Evolutionary conservation across 2,888 invertebrate species (phyloP).

Genomic region (Zhengitettix transpicula): DNA sequence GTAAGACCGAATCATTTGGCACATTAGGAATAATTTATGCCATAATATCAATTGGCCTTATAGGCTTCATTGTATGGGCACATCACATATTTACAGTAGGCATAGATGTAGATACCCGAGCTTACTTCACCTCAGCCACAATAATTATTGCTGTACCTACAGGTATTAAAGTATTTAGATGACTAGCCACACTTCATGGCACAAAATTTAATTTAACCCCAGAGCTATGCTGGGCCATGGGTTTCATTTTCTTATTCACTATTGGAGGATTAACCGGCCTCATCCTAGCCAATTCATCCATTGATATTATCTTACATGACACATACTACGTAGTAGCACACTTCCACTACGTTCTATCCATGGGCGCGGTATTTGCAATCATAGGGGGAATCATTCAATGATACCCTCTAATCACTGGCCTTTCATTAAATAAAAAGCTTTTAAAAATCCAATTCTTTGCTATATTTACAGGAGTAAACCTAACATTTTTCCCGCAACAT

Average conservation of each 20-base stretch:
- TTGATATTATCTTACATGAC: too few species aligned
- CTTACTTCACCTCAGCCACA: background rate
- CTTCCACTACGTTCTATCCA: conserved; percentile 33
- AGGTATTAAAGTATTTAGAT: background rate
- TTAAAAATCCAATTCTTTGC: background rate
- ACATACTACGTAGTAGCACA: conserved; percentile 35
- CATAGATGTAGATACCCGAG: background rate
- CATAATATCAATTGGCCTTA: conserved; percentile 62
- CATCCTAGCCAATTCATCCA: background rate
- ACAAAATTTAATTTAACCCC: too few species aligned
- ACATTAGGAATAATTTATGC: conserved; percentile 64
- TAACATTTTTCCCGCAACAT: background rate
- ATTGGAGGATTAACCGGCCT: background rate
- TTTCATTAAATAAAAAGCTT: background rate
- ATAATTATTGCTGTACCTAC: background rate
- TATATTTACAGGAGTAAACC: background rate
- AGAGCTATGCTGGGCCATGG: background rate
- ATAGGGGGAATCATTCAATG: conserved; percentile 28
- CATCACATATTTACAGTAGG: conserved; percentile 67
- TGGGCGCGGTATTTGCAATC: conserved; percentile 33
- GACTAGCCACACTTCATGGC: background rate
- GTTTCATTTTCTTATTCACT: background rate
- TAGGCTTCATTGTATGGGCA: conserved; percentile 73
- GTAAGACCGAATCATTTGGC: conserved; percentile 59
- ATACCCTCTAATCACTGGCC: conserved; percentile 23